A percentile compares a stretch with the other conserved stretches of the same genome.
Evolutionary conservation across 2,113 vertebrate genomes (phyloP).

Genomic region (Rhinichthys klamathensis): DNA sequence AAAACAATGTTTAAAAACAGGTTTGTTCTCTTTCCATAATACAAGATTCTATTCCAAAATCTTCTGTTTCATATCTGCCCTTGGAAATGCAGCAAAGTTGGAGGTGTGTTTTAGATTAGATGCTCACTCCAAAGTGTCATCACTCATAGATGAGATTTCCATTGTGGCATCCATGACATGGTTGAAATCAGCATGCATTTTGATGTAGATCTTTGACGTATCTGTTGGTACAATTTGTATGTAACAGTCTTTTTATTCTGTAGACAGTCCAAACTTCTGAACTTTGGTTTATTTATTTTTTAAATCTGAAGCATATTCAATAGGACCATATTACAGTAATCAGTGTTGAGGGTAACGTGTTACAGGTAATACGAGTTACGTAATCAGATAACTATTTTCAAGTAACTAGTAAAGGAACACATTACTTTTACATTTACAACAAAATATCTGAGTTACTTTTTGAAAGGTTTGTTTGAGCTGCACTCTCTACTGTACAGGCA

Average conservation of each 20-base stretch:
- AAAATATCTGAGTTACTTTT: too few species aligned
- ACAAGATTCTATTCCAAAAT: slow-evolving; percentile 1
- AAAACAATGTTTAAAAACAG: slow-evolving; percentile 1
- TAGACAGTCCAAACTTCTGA: background rate
- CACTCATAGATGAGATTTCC: background rate
- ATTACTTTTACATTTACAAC: too few species aligned
- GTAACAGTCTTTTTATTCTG: background rate
- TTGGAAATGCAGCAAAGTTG: background rate
- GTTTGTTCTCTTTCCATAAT: background rate
- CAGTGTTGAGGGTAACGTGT: too few species aligned
- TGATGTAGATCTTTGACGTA: background rate
- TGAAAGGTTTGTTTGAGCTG: too few species aligned
- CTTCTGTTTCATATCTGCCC: slow-evolving; percentile 9
- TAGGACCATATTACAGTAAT: background rate
- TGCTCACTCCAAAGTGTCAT: background rate
- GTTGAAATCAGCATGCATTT: background rate
- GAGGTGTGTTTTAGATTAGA: slow-evolving; percentile 16
- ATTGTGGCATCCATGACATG: background rate
- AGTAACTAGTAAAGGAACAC: too few species aligned
- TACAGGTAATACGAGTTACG: too few species aligned
- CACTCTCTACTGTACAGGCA: too few species aligned
- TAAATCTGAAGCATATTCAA: background rate
- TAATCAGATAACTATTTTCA: too few species aligned
- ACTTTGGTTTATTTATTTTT: background rate
- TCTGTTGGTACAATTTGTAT: too few species aligned